Percentiles rank a stretch among this genome's conserved stretches.
These are phyloP conservation scores for Gymnocheta viridis DNA, from an alignment of 2,888 invertebrate genomes.

Conservation along the genomic window DNA sequence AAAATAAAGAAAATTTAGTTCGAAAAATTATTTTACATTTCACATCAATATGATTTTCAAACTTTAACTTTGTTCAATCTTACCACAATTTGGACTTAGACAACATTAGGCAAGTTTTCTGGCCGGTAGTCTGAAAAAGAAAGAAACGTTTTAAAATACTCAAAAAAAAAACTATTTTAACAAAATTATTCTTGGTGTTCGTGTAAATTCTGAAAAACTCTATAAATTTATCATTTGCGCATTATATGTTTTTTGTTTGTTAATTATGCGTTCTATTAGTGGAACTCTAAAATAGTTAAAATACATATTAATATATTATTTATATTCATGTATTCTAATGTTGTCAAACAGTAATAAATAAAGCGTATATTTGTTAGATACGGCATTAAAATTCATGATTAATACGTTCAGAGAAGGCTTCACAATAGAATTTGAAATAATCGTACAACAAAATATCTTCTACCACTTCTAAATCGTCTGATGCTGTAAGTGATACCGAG, in stretches of 20 bases:
- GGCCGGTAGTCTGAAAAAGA: too few relatives aligned
- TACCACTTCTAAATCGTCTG: conserved; percentile 2
- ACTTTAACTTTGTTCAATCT: too few relatives aligned
- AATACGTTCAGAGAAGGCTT: conserved; percentile 35
- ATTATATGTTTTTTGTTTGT: neutral
- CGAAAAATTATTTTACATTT: neutral
- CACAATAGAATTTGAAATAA: conserved; percentile 30
- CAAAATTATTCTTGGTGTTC: neutral
- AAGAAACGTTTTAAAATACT: neutral
- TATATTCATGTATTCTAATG: neutral
- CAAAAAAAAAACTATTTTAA: neutral
- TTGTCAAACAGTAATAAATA: conserved; percentile 23
- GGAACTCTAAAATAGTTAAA: neutral
- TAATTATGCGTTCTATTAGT: neutral
- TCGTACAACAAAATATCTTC: neutral
- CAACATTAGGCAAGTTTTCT: too few relatives aligned
- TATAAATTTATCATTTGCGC: neutral
- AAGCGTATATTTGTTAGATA: neutral
- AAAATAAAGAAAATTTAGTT: neutral
- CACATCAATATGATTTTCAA: too few relatives aligned
- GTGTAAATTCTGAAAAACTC: neutral
- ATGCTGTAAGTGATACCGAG: neutral
- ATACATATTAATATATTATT: neutral
- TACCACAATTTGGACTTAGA: too few relatives aligned
- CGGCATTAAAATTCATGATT: conserved; percentile 57